Base-by-base conservation (phyloP, 2,113 vertebrate species). In the Rhinogobius similis region DNA sequence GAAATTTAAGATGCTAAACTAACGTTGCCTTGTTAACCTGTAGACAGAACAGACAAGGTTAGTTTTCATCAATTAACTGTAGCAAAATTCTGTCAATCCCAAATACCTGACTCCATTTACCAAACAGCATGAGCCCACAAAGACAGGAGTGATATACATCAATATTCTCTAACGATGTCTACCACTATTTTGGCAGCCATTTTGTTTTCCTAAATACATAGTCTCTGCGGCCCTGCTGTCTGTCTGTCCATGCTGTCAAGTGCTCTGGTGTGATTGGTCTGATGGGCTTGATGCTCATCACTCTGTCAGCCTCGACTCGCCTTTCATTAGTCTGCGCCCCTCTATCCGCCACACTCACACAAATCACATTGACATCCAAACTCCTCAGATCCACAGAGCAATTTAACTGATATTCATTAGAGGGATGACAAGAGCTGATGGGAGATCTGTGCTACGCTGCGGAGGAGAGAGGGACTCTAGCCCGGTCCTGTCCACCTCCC, bases 331-430 rank as follows among this genome's bases (percentile, higher is more conserved):
- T 93, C 93, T 93, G 93, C 94, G 94, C 94, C 94, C 93, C 95
- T 95, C 95, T 92, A 94, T 95, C 96, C 95, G 93, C 94, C 94
- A 97, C 96, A 95, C 94, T 95, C 94, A 92, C 95, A 96, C 96
- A 98, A 97, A 99, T 98, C 97, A 98, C 96, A 98, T 97, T 95
- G 96, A 99, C 97, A 98, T 98, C 96, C 94, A 95, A 97, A 96
- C 96, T 96, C 90, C 95, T 96, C 95, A 95, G 94, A 98, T 96
- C 97, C 95, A 97, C 96, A 96, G 95, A 96, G 96, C 96, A 98
- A 98, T 98, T 98, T 98, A 98, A 96, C 97, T 96, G 96, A 98
- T 98, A 98, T 97, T 97, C 96, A 98, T 98, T 98, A 97, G 95
- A 97, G 95, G 93, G 93, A 95, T 98, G 97, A 98, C 96, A 98